Base-by-base conservation (phyloP, 2,797 vertebrate genomes). In the Pseudomugil gertrudae region DNA sequence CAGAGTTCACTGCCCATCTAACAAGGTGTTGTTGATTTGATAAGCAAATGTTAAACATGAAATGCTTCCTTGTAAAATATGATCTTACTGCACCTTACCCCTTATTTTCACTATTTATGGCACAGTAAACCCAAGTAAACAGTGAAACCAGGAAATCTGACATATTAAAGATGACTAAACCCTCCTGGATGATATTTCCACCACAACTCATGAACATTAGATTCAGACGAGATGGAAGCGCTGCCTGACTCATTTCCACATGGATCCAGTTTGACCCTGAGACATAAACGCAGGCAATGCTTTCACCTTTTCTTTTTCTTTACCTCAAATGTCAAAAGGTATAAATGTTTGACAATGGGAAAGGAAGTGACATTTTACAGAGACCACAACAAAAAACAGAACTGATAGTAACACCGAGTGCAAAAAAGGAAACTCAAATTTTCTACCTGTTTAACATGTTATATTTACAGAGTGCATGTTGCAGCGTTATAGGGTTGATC, bases 101-200 rank as follows among this genome's bases (percentile, higher is more conserved):
- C 40, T 53, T n/a, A 72, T 61, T 60, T 63, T 47, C 48, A 43
- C 38, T 29, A 23, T 32, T 21, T 15, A 33, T 52, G 61, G 75
- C 61, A 65, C 11, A 69, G 47, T 17, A 62, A 63, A 24, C 54
- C 29, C 64, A 53, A 38, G 29, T 29, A 67, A 54, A 57, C 57
- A 52, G 14, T 52, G 24, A 76, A 76, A 76, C 60, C 61, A 63
- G 47, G 45, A 76, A 74, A 57, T 35, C 27, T 24, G 50, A 57
- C 74, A 56, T 64, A 83, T 73, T 70, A 73, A 66, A 77, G 14
- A 66, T 70, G 74, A 74, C 73, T 57, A 50, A 71, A 53, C 21
- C 15, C 27, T 63, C 63, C 19, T 57, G 17, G 47, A 62, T 56
- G 50, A 70, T 26, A 47, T 58, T 74, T 73, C 26, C 57, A 35